Conservation (phyloP, 2,797 vertebrate species). For the Clarias laeviceps region DNA sequence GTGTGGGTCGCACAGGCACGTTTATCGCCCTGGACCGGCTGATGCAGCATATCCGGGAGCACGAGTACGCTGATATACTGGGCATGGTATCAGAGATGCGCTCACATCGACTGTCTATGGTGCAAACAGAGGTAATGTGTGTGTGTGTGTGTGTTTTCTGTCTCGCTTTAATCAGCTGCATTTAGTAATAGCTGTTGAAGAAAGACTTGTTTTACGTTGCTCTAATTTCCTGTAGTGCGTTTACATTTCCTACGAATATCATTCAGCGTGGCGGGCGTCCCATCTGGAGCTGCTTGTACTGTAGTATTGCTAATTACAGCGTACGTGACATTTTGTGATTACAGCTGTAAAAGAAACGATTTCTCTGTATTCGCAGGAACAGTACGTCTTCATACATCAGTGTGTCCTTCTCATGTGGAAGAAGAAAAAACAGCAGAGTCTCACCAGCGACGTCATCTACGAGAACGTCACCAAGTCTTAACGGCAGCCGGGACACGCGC, state of each 20-base stretch:
- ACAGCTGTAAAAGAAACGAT: background rate
- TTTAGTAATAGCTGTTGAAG: background rate
- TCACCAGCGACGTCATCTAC: conserved; percentile 91
- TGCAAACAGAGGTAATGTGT: conserved; percentile 89
- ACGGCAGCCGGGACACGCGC: conserved; percentile 48
- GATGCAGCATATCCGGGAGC: conserved; percentile 91
- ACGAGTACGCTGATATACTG: conserved; percentile 90
- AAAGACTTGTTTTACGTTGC: background rate
- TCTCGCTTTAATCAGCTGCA: background rate
- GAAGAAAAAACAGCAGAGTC: conserved; percentile 91
- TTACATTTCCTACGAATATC: no score
- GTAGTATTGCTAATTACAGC: background rate
- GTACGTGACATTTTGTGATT: background rate
- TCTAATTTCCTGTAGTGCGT: background rate
- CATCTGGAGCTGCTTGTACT: background rate
- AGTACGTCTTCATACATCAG: conserved; percentile 97
- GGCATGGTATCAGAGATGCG: conserved; percentile 94
- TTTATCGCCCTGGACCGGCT: conserved; percentile 95
- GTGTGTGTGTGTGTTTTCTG: background rate
- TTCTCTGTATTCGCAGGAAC: conserved; percentile 79
- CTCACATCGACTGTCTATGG: conserved; percentile 95
- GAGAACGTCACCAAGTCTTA: conserved; percentile 96
- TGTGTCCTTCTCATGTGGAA: conserved; percentile 95
- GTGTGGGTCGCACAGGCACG: conserved; percentile 92
- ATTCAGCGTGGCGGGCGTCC: background rate